Evolutionary conservation across 2,113 vertebrate species (phyloP).

Genomic region (Mus musculus): DNA sequence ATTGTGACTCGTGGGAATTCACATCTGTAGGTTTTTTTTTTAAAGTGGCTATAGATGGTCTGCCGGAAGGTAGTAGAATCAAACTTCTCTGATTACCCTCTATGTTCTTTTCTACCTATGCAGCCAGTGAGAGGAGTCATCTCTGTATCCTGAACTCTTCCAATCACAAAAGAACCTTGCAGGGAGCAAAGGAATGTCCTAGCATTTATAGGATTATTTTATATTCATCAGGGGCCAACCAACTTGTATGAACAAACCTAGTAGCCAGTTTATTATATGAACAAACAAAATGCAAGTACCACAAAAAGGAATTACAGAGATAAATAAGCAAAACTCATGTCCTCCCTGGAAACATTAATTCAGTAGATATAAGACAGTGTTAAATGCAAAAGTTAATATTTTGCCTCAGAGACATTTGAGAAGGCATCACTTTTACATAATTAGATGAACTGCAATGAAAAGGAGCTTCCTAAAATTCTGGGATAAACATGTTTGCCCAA

Average conservation of each 20-base stretch:
- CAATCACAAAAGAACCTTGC: neutral
- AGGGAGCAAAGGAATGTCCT: neutral
- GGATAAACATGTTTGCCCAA: no score
- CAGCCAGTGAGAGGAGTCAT: neutral
- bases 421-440: neutral
- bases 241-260: neutral
- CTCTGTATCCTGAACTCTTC: neutral
- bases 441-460: neutral
- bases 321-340: neutral
- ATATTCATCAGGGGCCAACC: neutral
- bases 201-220: neutral
- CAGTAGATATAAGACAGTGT: neutral
- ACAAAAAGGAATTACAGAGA: neutral
- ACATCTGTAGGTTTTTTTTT: no score
- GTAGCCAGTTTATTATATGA: slow-evolving; percentile 13
- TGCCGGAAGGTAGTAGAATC: neutral
- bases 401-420: neutral
- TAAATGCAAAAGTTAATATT: neutral
- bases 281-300: neutral
- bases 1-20: neutral
- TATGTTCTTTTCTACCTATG: neutral
- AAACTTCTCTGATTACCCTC: neutral
- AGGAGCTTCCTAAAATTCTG: neutral
- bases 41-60: neutral
- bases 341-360: neutral